Evolutionary conservation across 2,797 vertebrate genomes (phyloP).

Genomic region (Diplodus puntazzo): DNA sequence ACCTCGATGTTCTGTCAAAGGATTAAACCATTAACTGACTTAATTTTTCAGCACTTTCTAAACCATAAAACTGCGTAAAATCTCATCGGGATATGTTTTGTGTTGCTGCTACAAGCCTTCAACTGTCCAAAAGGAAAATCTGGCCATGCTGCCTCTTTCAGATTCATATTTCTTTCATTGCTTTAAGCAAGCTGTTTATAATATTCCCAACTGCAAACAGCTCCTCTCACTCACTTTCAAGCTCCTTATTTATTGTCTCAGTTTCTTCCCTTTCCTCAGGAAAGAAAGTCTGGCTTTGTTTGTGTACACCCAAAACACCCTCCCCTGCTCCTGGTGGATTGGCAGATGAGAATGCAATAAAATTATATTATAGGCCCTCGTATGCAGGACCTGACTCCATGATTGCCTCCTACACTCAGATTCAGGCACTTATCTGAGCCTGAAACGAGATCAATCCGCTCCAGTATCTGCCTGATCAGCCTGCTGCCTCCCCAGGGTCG

Average conservation of each 20-base stretch:
- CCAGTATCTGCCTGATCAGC: constrained; percentile 32
- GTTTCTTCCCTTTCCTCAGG: constrained; percentile 24
- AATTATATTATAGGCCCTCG: constrained; percentile 44
- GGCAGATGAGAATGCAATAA: constrained; percentile 34
- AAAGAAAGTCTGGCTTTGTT: constrained; percentile 28
- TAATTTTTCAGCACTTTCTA: background rate
- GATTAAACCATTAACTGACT: background rate
- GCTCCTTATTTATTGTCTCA: constrained; percentile 9
- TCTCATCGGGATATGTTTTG: background rate
- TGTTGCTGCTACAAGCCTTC: background rate
- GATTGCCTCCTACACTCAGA: constrained; percentile 26
- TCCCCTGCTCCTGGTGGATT: constrained; percentile 3
- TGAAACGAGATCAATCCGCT: constrained; percentile 46
- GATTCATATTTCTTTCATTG: constrained; percentile 4
- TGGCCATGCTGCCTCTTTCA: background rate
- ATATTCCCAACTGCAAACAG: constrained; percentile 42
- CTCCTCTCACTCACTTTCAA: constrained; percentile 29
- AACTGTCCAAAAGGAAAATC: background rate
- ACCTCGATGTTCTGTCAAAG: background rate
- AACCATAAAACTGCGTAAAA: background rate
- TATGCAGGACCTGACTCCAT: constrained; percentile 35
- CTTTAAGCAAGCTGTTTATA: constrained; percentile 29
- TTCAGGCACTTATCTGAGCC: constrained; percentile 31
- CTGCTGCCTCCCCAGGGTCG: constrained; percentile 18
- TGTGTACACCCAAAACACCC: constrained; percentile 2